Percentiles rank a stretch among this genome's conserved stretches.
These are phyloP conservation scores for Centrocercus urophasianus DNA, from an alignment of 2,113 vertebrate genomes.

Conservation along the genomic window DNA sequence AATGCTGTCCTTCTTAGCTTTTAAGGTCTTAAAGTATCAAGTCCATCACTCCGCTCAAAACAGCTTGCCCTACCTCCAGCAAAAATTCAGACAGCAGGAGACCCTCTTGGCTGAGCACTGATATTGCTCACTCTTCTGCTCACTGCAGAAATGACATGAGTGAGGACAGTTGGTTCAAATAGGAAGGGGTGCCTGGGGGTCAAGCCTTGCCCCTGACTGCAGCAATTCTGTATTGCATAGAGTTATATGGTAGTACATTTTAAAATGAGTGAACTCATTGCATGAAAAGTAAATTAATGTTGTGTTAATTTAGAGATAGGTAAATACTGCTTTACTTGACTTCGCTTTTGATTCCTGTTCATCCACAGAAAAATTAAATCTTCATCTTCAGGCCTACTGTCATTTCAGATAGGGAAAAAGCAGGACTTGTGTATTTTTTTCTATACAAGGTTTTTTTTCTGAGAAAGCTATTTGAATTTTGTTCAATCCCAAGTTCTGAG, in stretches of 20 bases:
- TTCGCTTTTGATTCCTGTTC: not conserved
- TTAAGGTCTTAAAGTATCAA: not conserved
- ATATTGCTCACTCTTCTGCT: not conserved
- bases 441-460: not conserved
- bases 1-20: not conserved
- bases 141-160: not conserved
- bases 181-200: not conserved
- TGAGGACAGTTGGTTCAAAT: not conserved
- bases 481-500: not conserved
- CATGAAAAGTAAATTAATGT: not conserved
- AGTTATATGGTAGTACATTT: not conserved
- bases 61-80: not conserved
- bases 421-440: not conserved
- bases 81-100: not conserved
- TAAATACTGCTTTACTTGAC: not conserved
- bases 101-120: not conserved
- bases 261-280: not conserved
- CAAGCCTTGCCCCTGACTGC: not conserved
- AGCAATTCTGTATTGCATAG: not conserved
- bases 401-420: not conserved
- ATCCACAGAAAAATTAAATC: not conserved
- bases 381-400: not conserved
- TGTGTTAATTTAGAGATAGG: not conserved
- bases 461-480: not conserved
- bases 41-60: not conserved